Conservation (phyloP, 2,797 vertebrate genomes). For the Argyrosomus regius region DNA sequence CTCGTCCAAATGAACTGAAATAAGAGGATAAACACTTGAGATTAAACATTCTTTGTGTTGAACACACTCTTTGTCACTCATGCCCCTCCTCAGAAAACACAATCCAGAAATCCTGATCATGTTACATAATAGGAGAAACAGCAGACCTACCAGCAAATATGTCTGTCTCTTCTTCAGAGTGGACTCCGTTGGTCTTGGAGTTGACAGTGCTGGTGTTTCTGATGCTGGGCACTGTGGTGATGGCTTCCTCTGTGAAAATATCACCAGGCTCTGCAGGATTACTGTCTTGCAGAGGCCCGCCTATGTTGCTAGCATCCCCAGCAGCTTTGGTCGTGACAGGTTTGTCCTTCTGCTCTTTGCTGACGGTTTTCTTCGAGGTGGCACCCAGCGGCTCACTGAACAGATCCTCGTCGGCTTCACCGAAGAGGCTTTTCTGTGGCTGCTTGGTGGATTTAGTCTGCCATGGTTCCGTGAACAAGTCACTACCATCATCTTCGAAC, state of each 20-base stretch:
- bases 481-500: constrained; percentile 75
- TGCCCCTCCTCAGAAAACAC: neutral
- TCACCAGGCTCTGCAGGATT: constrained; percentile 58
- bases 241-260: constrained; percentile 79
- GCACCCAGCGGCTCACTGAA: constrained; percentile 75
- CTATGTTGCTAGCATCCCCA: neutral
- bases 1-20: neutral
- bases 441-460: constrained; percentile 67
- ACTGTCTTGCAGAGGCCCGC: constrained; percentile 55
- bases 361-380: constrained; percentile 62
- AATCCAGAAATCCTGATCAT: neutral
- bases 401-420: constrained; percentile 74
- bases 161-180: constrained; percentile 90
- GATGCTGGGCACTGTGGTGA: constrained; percentile 44
- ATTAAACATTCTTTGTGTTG: neutral
- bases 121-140: neutral
- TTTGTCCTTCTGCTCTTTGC: constrained; percentile 59
- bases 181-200: constrained; percentile 87
- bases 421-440: constrained; percentile 74
- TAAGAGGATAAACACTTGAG: neutral
- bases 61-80: neutral
- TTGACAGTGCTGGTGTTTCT: constrained; percentile 82
- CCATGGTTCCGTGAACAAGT: constrained; percentile 68
- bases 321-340: constrained; percentile 40
- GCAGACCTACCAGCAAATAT: constrained; percentile 90